Evolutionary conservation across 2,113 vertebrate species (phyloP).

Genomic region (Syrrhaptes paradoxus): DNA sequence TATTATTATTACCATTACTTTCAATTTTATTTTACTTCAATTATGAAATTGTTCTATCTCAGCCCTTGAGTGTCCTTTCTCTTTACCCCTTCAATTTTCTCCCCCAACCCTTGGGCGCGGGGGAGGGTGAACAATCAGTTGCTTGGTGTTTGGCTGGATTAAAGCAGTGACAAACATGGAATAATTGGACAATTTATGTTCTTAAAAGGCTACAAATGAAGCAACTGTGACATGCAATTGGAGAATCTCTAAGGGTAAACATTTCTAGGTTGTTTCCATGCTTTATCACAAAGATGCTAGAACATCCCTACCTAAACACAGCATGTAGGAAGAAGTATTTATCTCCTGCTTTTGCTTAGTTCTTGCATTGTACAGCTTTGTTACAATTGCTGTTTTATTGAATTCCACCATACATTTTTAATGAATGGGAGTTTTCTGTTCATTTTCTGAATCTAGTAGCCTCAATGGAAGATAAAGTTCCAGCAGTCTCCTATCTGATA

Average conservation of each 20-base stretch:
- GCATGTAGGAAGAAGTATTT: background rate
- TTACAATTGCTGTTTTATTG: background rate
- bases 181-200: conserved; percentile 43
- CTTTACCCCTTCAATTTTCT: no score
- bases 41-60: no score
- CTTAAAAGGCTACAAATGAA: conserved; percentile 51
- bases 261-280: conserved; percentile 1
- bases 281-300: background rate
- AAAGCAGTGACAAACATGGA: background rate
- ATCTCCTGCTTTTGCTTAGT: background rate
- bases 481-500: background rate
- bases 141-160: no score
- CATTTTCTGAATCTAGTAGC: background rate
- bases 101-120: no score
- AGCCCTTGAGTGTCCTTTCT: no score
- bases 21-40: no score
- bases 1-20: no score
- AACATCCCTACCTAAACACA: background rate
- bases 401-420: background rate
- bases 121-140: no score
- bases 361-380: background rate
- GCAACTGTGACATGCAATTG: background rate
- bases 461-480: background rate
- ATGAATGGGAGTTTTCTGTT: background rate
- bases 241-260: background rate